Evolutionary conservation across 1,140 invertebrate species (phyloP).

Genomic region (Popillia japonica): DNA sequence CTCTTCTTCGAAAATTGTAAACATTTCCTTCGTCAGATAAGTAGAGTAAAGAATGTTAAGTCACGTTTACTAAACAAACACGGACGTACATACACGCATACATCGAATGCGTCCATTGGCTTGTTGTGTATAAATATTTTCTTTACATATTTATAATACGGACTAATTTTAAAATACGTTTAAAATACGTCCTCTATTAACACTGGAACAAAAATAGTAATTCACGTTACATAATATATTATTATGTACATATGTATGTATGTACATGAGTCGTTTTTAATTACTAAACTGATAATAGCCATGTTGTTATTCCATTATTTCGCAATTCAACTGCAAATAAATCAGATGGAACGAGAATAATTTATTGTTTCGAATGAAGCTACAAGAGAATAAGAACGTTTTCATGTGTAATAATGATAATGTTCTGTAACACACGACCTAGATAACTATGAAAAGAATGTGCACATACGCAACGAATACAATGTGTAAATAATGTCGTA

Average conservation of each 20-base stretch:
- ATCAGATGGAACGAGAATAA: background rate
- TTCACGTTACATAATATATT: background rate
- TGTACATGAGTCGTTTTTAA: background rate
- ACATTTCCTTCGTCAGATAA: conserved; percentile 4
- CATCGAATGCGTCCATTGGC: background rate
- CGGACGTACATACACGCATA: background rate
- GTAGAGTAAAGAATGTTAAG: background rate
- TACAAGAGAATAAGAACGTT: background rate
- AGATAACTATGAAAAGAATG: background rate
- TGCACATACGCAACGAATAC: too few relatives aligned
- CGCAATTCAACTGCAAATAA: background rate
- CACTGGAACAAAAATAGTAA: background rate
- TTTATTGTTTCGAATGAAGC: background rate
- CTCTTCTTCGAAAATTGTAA: background rate
- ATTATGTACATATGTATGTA: too few relatives aligned
- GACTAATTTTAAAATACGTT: background rate
- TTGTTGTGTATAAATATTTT: background rate
- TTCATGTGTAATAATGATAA: background rate
- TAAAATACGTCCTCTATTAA: background rate
- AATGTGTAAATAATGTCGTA: too few relatives aligned
- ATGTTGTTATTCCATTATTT: background rate
- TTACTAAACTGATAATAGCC: background rate
- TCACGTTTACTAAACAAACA: conserved; percentile 14
- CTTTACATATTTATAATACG: background rate
- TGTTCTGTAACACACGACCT: background rate